These are phyloP conservation scores for Troides helena DNA, from an alignment of 2,888 invertebrate genomes.

Conservation along the genomic window DNA sequence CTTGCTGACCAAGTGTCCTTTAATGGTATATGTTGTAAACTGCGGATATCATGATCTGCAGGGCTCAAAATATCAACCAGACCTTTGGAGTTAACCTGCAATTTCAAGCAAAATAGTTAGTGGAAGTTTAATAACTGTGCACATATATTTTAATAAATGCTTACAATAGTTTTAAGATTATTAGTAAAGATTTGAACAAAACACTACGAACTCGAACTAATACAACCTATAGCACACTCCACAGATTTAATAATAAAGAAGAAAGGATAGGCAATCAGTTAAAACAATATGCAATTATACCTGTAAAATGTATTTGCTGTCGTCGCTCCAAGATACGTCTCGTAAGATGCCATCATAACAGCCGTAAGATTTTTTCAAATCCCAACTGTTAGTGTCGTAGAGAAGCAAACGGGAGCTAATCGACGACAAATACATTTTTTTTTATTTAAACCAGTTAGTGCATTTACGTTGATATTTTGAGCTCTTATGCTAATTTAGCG, in stretches of 20 bases:
- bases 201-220: background rate
- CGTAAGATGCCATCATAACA: conserved; percentile 67
- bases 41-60: conserved; percentile 65
- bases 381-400: conserved; percentile 77
- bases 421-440: conserved; percentile 79
- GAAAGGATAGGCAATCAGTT: background rate
- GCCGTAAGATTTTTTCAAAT: conserved; percentile 74
- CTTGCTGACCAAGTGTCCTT: conserved; percentile 73
- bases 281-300: conserved; percentile 41
- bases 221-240: background rate
- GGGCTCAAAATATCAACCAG: conserved; percentile 68
- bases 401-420: conserved; percentile 78
- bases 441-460: conserved; percentile 17
- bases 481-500: conserved; percentile 11
- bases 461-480: conserved; percentile 15
- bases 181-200: background rate
- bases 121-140: background rate
- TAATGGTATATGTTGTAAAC: conserved; percentile 69
- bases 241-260: background rate
- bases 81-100: conserved; percentile 73
- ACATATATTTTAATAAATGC: conserved; percentile 1
- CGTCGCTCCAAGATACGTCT: conserved; percentile 75
- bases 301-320: conserved; percentile 75
- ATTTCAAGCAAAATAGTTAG: conserved; percentile 8
- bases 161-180: background rate